These are phyloP conservation scores for Bhutanitis thaidina DNA, from an alignment of 2,888 invertebrate genomes.

Conservation along the genomic window DNA sequence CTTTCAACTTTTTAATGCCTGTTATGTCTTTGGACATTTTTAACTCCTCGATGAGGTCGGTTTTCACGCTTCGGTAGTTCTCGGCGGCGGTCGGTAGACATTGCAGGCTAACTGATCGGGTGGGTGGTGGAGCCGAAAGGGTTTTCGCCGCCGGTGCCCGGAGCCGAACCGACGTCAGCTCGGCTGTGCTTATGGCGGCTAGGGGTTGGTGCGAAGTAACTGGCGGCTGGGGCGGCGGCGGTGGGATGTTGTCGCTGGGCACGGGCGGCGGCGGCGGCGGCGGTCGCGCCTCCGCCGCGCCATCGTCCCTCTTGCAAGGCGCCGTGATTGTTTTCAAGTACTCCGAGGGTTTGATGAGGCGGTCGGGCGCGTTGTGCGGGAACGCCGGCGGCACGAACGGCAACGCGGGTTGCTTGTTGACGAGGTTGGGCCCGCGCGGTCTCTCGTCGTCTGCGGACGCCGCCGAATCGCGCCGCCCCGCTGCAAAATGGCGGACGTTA, in stretches of 20 bases:
- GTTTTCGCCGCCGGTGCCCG: conserved; percentile 89
- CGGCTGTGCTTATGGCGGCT: conserved; percentile 93
- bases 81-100: conserved; percentile 83
- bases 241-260: conserved; percentile 48
- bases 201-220: conserved; percentile 83
- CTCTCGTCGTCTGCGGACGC: conserved; percentile 73
- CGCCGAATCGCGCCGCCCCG: conserved; percentile 66
- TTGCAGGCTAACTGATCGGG: conserved; percentile 87
- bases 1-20: conserved; percentile 95
- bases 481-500: conserved; percentile 51
- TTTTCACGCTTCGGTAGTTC: conserved; percentile 87
- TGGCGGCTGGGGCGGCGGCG: conserved; percentile 59
- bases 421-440: conserved; percentile 82
- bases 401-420: conserved; percentile 91
- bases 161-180: conserved; percentile 90
- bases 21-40: conserved; percentile 95
- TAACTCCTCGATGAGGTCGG: conserved; percentile 93
- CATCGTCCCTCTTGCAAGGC: conserved; percentile 77
- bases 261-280: conserved; percentile 81
- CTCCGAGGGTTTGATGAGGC: conserved; percentile 95
- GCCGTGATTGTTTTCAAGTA: conserved; percentile 91
- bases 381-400: conserved; percentile 96
- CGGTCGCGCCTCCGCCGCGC: conserved; percentile 79
- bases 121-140: conserved; percentile 85
- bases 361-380: conserved; percentile 88